A percentile compares a stretch with the other conserved stretches of the same genome.
phyloP scores from a whole-genome alignment of 2,888 invertebrate genomes.

The Mimachlamys varia region DNA sequence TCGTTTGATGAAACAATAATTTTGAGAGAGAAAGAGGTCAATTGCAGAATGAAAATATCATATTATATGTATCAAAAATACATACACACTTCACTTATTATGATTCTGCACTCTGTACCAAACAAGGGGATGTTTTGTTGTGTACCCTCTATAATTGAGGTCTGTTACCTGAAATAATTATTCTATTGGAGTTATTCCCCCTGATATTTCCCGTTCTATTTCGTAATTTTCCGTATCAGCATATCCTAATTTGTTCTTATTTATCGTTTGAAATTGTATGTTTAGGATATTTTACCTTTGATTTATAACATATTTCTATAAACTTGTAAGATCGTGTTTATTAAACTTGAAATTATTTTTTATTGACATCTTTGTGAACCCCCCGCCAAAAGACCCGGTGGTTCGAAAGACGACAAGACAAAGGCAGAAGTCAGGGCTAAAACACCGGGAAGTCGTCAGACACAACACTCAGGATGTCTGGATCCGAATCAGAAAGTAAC shows the following conservation, averaged over 20 bases:
- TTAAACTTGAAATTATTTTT: not conserved
- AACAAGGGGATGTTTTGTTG: no score
- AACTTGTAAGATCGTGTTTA: not conserved
- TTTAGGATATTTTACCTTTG: no score
- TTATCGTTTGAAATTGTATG: not conserved
- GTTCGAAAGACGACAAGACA: slow-evolving; percentile 39
- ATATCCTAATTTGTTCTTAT: not conserved
- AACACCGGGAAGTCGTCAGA: not conserved
- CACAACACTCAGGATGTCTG: slow-evolving; percentile 63
- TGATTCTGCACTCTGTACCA: no score
- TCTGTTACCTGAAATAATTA: not conserved
- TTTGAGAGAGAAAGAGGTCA: no score
- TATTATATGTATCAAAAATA: no score
- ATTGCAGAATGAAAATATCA: no score
- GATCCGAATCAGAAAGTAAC: slow-evolving; percentile 69
- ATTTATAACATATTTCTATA: not conserved
- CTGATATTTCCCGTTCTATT: not conserved
- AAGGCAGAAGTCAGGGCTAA: not conserved
- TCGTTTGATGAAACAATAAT: no score
- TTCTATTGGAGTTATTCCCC: not conserved
- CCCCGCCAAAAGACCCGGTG: slow-evolving; percentile 50
- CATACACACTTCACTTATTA: no score
- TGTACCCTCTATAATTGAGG: no score
- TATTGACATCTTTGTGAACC: not conserved
- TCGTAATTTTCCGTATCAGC: not conserved